A percentile compares a stretch with the other conserved stretches of the same genome.
Conservation (phyloP, 2,888 invertebrate species). For the Euzetes globulus region DNA sequence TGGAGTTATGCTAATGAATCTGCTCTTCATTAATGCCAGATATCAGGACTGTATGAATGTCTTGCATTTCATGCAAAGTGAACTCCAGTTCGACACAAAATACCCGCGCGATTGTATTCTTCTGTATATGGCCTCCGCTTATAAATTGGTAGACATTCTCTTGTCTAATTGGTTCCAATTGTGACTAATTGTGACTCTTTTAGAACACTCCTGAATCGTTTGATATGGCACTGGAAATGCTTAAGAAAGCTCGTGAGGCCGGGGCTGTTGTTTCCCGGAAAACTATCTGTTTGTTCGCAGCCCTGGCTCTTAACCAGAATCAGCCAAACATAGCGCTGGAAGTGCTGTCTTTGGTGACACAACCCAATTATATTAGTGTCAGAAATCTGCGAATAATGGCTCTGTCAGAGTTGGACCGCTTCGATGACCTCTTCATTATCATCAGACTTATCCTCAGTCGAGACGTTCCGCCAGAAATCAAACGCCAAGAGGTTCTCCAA, state of each 20-base stretch:
- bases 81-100: slow-evolving; percentile 58
- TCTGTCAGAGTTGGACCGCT: slow-evolving; percentile 56
- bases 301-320: slow-evolving; percentile 61
- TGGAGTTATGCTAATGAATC: slow-evolving; percentile 62
- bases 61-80: slow-evolving; percentile 57
- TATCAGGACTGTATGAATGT: slow-evolving; percentile 60
- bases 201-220: slow-evolving; percentile 64
- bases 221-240: slow-evolving; percentile 54
- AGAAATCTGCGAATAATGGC: slow-evolving; percentile 62
- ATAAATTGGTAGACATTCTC: slow-evolving; percentile 59
- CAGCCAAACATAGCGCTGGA: slow-evolving; percentile 62
- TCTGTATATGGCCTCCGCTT: slow-evolving; percentile 63
- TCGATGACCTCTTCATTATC: slow-evolving; percentile 59
- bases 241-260: slow-evolving; percentile 52
- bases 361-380: slow-evolving; percentile 59
- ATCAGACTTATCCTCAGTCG: slow-evolving; percentile 54
- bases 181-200: slow-evolving; percentile 27
- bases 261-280: slow-evolving; percentile 58
- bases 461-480: slow-evolving; percentile 33
- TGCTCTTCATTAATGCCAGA: slow-evolving; percentile 60
- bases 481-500: not conserved
- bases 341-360: slow-evolving; percentile 52
- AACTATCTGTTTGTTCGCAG: slow-evolving; percentile 58
- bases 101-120: slow-evolving; percentile 62
- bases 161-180: not conserved